Evolutionary conservation across 2,797 vertebrate species (phyloP).

Genomic region (Gouania willdenowi): DNA sequence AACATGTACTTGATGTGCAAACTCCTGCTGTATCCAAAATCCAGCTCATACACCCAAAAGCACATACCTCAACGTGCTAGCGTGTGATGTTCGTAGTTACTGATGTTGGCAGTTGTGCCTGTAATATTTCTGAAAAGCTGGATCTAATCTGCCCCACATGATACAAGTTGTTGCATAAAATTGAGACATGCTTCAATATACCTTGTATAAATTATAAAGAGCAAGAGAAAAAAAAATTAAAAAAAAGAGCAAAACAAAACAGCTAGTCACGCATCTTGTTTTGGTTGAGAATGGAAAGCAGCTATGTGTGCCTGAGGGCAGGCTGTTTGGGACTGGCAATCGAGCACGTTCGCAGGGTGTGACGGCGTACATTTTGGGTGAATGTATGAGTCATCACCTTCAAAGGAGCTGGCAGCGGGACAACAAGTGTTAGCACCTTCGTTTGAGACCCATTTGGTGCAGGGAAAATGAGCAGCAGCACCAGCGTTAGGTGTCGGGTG

Average conservation of each 20-base stretch:
- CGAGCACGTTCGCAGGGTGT: constrained; percentile 11
- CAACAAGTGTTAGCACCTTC: constrained; percentile 27
- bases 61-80: constrained; percentile 44
- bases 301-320: constrained; percentile 35
- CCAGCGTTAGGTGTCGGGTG: no score
- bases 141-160: constrained; percentile 52
- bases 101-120: constrained; percentile 37
- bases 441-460: constrained; percentile 34
- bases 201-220: constrained; percentile 70
- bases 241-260: constrained; percentile 52
- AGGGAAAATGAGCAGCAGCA: no score
- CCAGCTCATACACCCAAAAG: constrained; percentile 21
- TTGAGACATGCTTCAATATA: constrained; percentile 66
- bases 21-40: no score
- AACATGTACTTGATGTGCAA: no score
- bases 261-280: constrained; percentile 70
- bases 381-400: constrained; percentile 34
- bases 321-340: constrained; percentile 27
- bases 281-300: constrained; percentile 50
- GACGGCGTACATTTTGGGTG: constrained; percentile 13
- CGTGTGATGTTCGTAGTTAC: constrained; percentile 58
- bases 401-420: constrained; percentile 29
- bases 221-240: constrained; percentile 39
- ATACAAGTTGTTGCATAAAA: constrained; percentile 69
- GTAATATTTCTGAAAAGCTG: constrained; percentile 53